Evolutionary conservation across 2,797 vertebrate species (phyloP).

Genomic region (Petrocephalus schoutedeni): DNA sequence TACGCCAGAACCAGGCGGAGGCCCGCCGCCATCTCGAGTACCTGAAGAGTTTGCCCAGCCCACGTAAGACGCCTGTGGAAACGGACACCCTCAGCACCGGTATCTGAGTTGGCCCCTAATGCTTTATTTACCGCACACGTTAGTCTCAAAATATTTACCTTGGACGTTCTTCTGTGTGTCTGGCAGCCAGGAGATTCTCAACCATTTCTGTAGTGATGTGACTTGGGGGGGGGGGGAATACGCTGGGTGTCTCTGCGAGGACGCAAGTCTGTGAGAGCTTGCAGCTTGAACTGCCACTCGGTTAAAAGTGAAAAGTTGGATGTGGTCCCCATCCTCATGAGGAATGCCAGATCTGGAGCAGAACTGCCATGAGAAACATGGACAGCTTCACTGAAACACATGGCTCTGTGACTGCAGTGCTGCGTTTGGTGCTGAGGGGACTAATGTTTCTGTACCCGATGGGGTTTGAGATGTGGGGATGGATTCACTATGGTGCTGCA

Average conservation of each 20-base stretch:
- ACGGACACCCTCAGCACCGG: constrained; percentile 65
- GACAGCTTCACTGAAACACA: background rate
- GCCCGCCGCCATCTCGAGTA: constrained; percentile 64
- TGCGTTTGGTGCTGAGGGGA: background rate
- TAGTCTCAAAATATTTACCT: background rate
- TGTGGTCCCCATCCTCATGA: background rate
- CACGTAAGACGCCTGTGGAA: constrained; percentile 51
- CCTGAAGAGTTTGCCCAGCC: constrained; percentile 65
- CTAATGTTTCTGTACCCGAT: background rate
- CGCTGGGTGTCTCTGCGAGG: background rate
- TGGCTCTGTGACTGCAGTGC: background rate
- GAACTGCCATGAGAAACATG: background rate
- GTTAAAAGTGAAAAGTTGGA: background rate
- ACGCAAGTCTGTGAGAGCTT: background rate
- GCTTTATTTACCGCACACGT: background rate
- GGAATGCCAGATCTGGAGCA: background rate
- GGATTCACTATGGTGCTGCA: background rate
- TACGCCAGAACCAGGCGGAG: constrained; percentile 66
- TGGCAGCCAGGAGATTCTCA: background rate
- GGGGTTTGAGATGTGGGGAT: background rate
- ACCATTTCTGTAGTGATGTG: background rate
- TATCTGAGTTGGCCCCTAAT: constrained; percentile 48
- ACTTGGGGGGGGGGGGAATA: background rate
- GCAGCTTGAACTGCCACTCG: background rate
- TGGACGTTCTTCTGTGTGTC: background rate